Conservation (phyloP, 1,140 invertebrate species). For the Drosophila watanabei region DNA sequence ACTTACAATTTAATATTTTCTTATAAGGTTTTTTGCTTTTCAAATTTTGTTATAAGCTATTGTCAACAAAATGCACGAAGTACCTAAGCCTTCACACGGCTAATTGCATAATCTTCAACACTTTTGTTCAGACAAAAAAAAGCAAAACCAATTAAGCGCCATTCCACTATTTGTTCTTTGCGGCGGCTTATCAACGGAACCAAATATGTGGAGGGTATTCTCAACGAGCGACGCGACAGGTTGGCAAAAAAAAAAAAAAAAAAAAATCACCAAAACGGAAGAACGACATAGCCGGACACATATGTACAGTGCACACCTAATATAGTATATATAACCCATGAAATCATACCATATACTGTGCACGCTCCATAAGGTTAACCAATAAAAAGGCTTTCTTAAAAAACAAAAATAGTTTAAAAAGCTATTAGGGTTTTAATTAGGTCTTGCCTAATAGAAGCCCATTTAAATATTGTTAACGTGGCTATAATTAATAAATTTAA, state of each 20-base stretch:
- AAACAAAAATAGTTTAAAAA: neutral
- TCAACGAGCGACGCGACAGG: conserved; percentile 12
- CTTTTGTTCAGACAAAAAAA: conserved; percentile 16
- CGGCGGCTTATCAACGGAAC: conserved; percentile 8
- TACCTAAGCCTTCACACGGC: neutral
- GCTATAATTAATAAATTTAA: neutral
- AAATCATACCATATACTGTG: conserved; percentile 3
- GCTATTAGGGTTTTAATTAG: neutral
- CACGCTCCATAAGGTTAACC: neutral
- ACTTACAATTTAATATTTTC: neutral
- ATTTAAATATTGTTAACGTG: neutral
- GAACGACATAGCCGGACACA: conserved; percentile 4
- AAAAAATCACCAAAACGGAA: conserved; percentile 21
- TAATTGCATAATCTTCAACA: conserved; percentile 15
- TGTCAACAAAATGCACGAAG: neutral
- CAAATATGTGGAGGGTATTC: conserved; percentile 15
- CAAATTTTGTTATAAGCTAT: neutral
- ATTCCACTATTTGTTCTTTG: conserved; percentile 21
- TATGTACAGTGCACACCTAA: neutral
- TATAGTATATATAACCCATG: conserved; percentile 4
- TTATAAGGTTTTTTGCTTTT: neutral
- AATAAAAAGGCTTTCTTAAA: neutral
- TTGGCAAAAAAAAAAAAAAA: conserved; percentile 15
- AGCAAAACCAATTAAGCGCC: conserved; percentile 27
- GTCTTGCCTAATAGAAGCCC: neutral